These are phyloP conservation scores for Cotesia vestalis DNA, from an alignment of 1,140 invertebrate species.

Conservation along the genomic window DNA sequence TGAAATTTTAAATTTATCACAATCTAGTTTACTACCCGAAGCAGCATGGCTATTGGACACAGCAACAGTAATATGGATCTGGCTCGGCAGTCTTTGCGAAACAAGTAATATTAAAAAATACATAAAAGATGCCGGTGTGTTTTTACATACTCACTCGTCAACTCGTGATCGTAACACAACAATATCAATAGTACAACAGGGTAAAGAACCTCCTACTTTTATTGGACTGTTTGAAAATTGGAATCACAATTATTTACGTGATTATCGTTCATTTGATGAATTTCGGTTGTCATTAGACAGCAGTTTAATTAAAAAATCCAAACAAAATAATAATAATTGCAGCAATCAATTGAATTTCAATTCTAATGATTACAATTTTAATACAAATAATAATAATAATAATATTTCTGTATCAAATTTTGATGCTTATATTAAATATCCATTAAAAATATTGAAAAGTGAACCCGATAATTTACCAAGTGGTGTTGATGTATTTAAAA, in stretches of 20 bases:
- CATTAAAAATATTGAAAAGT: constrained; percentile 75
- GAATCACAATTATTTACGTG: constrained; percentile 83
- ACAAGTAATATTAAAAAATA: constrained; percentile 71
- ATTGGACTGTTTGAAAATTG: constrained; percentile 90
- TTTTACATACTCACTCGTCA: constrained; percentile 74
- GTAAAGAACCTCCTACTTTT: constrained; percentile 85
- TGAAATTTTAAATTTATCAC: constrained; percentile 85
- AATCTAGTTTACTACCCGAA: constrained; percentile 82
- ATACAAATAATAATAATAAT: constrained; percentile 60
- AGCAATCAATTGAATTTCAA: no score
- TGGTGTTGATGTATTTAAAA: constrained; percentile 82
- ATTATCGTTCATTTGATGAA: constrained; percentile 63
- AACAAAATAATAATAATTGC: no score
- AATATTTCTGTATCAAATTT: constrained; percentile 67
- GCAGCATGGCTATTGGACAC: constrained; percentile 88
- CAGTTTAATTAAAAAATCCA: constrained; percentile 54
- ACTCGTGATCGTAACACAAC: constrained; percentile 80
- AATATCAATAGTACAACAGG: constrained; percentile 82
- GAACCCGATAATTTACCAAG: constrained; percentile 82
- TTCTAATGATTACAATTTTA: no score
- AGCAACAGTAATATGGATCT: constrained; percentile 82
- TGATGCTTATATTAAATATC: constrained; percentile 82
- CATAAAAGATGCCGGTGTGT: constrained; percentile 65
- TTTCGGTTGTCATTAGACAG: constrained; percentile 55
- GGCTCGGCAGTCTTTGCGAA: constrained; percentile 79